A percentile compares a stretch with the other conserved stretches of the same genome.
phyloP scores from a whole-genome alignment of 37 sponge, comb jelly and placozoan genomes.

The Oscarella lobularis region DNA sequence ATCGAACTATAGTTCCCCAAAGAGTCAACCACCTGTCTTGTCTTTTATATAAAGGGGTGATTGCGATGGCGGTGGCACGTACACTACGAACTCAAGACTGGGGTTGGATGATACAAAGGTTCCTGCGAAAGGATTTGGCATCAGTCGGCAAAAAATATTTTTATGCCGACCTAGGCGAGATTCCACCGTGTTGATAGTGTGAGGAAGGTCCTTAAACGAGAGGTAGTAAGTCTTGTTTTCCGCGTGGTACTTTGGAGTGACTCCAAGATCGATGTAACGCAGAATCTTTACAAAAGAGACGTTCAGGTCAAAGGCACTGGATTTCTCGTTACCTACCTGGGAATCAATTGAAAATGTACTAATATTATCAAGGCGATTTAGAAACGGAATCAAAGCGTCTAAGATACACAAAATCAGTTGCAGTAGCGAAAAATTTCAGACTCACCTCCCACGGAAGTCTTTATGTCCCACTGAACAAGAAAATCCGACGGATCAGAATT shows the following conservation, averaged over 20 bases:
- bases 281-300: constrained; percentile 22
- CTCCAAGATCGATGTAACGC: constrained; percentile 41
- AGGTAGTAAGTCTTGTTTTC: constrained; percentile 9
- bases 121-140: background rate
- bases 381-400: constrained; percentile 49
- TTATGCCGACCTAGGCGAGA: constrained; percentile 76
- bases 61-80: constrained; percentile 33
- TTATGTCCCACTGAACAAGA: constrained; percentile 47
- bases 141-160: too few relatives aligned
- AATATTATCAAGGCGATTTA: constrained; percentile 21
- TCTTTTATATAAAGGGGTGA: constrained; percentile 34
- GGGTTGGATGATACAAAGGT: constrained; percentile 17
- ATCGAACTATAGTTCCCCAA: too few relatives aligned
- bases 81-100: constrained; percentile 61
- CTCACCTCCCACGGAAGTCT: constrained; percentile 32
- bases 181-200: constrained; percentile 55
- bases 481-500: constrained; percentile 40
- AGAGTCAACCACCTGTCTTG: constrained; percentile 14
- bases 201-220: constrained; percentile 28
- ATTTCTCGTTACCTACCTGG: constrained; percentile 42
- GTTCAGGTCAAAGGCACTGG: background rate
- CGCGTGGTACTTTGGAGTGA: constrained; percentile 4
- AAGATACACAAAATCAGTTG: background rate
- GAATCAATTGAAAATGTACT: constrained; percentile 59
- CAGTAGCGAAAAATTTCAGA: too few relatives aligned